A percentile compares a stretch with the other conserved stretches of the same genome.
phyloP scores from a whole-genome alignment of 1,140 invertebrate species.

The Tetranychus cinnabarinus region DNA sequence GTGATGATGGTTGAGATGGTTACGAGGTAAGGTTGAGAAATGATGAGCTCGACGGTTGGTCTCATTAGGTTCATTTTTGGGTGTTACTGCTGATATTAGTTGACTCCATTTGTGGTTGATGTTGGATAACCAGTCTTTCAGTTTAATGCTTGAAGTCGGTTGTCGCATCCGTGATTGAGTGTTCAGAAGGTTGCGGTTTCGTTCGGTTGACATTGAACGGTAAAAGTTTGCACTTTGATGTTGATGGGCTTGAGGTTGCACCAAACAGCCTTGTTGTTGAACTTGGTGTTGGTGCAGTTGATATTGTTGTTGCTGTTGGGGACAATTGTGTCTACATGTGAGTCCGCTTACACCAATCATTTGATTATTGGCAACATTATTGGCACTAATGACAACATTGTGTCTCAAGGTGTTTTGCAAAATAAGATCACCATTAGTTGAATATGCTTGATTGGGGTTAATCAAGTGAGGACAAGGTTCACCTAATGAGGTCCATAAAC shows the following conservation, averaged over 20 bases:
- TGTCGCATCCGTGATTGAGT: not conserved
- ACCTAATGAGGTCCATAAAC: conserved; percentile 16
- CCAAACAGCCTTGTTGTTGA: not conserved
- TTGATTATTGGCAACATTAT: not conserved
- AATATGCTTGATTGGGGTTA: not conserved
- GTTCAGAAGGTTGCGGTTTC: not conserved
- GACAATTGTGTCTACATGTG: too few relatives aligned
- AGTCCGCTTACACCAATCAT: not conserved
- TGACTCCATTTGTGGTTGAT: conserved; percentile 11
- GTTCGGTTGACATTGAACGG: not conserved
- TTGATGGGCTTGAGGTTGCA: not conserved
- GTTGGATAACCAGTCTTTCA: conserved; percentile 9
- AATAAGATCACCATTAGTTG: not conserved
- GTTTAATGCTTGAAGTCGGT: not conserved
- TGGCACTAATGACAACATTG: too few relatives aligned
- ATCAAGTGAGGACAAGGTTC: conserved; percentile 13
- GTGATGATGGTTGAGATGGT: not conserved
- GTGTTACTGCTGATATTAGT: not conserved
- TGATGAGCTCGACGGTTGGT: not conserved
- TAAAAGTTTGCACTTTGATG: not conserved
- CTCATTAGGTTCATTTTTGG: not conserved
- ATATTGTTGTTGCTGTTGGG: not conserved
- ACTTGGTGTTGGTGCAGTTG: not conserved
- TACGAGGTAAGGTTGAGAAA: conserved; percentile 1
- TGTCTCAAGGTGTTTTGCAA: not conserved